phyloP scores from a whole-genome alignment of 1,140 invertebrate species.

The Saccostrea cuccullata region DNA sequence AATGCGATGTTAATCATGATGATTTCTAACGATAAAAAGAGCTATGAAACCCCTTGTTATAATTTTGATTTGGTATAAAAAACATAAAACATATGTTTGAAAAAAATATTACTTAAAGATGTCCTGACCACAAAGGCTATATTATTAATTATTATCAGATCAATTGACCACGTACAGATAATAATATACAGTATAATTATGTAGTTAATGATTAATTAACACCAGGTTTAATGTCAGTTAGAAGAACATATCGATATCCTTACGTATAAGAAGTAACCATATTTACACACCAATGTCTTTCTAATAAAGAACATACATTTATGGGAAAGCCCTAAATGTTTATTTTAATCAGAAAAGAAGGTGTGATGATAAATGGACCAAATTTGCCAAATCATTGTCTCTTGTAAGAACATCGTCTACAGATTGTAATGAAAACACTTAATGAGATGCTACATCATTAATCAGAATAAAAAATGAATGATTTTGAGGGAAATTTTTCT shows the following conservation, averaged over 20 bases:
- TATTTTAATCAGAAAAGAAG: neutral
- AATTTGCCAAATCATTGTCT: neutral
- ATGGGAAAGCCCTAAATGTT: neutral
- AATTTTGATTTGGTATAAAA: too few relatives aligned
- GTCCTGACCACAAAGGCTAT: neutral
- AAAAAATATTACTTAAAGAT: neutral
- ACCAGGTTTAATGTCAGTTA: neutral
- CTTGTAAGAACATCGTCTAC: neutral
- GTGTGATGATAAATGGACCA: neutral
- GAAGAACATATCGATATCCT: neutral
- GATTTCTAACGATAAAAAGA: neutral
- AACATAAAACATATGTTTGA: too few relatives aligned
- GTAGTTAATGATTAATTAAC: neutral
- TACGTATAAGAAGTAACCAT: neutral
- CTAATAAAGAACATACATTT: neutral
- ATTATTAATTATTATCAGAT: neutral
- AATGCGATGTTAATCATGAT: neutral
- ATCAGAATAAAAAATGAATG: neutral
- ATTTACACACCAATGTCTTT: constrained; percentile 17
- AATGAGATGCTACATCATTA: neutral
- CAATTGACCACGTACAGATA: too few relatives aligned
- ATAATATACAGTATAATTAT: too few relatives aligned
- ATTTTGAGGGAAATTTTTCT: neutral
- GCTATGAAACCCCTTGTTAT: neutral
- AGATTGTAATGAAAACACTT: neutral